Base-by-base conservation (phyloP, 2,113 vertebrate genomes). In the Lanius collurio region DNA sequence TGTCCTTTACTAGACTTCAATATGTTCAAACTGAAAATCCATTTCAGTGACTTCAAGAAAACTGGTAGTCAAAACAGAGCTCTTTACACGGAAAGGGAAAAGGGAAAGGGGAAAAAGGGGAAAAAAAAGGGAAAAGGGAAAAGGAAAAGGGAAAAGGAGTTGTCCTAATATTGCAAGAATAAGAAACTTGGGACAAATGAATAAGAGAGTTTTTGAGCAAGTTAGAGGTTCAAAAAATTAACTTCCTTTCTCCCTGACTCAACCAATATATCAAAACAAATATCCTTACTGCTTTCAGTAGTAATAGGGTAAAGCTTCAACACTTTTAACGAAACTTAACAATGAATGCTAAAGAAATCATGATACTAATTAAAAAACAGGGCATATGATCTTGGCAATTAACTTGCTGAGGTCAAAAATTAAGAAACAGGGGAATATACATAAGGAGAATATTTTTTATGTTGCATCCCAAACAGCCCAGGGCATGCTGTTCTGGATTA, bases 371-470 rank as follows among this genome's bases (percentile, higher is more conserved):
- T 24, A 35, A 74, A 64, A 82, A 78, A 12, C 1, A 2, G 1
- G 26, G 14, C 4, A 22, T 30, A 42, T 42, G 11, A 21, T 82
- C 21, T 47, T 70, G 20, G 13, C 44, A 60, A 78, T 28, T 65
- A 74, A 56, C 21, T 18, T 39, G 20, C 20, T 52, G 46, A 69
- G 27, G 50, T 57, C 21, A 84, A 73, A 13, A 49, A 68, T 9
- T 68, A 23, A 52, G 73, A 76, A 91, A 67, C 19, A 62, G 0
- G 0, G 6, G 9, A 55, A 53, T 11, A 14, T 37, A 41, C 9
- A 41, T 7, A 0, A 79, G 21, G 26, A 81, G 3, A 15, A 49
- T 0, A 0, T 7, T 67, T 39, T 65, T 53, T 42, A 14, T 65
- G 59, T 24, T 80, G 41, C n/a, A 83, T 49, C 64, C 64, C 68